Conservation (phyloP, 23 tunicate species). For the Ascidia mentula region DNA sequence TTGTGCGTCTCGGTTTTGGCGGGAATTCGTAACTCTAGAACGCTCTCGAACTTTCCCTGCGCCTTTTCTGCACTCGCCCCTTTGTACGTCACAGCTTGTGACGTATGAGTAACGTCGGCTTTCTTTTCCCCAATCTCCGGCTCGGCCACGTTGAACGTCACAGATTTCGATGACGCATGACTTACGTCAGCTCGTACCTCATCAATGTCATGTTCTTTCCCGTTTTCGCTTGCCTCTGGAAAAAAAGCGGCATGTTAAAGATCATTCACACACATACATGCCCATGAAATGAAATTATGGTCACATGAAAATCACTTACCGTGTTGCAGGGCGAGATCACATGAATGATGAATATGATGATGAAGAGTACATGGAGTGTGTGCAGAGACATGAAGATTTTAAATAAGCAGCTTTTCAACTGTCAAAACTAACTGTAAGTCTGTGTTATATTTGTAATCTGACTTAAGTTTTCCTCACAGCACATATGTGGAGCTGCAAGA, state of each 20-base stretch:
- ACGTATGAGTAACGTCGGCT: background rate
- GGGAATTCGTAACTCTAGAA: slow-evolving; percentile 41
- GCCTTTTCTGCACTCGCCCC: slow-evolving; percentile 35
- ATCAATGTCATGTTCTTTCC: background rate
- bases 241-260: background rate
- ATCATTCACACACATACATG: background rate
- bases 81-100: slow-evolving; percentile 11
- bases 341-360: no score
- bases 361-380: no score
- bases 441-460: no score
- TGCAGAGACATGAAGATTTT: no score
- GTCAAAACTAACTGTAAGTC: no score
- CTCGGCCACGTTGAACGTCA: background rate
- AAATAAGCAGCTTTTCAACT: no score
- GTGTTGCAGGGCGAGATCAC: no score
- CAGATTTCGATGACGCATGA: background rate
- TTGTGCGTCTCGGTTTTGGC: background rate
- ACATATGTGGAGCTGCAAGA: no score
- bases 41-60: slow-evolving; percentile 64
- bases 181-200: background rate
- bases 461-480: no score
- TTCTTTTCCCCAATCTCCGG: background rate
- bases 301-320: no score
- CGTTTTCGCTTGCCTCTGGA: background rate
- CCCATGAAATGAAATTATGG: background rate